These are phyloP conservation scores for Sardinella longiceps DNA, from an alignment of 2,797 vertebrate species.

Conservation along the genomic window DNA sequence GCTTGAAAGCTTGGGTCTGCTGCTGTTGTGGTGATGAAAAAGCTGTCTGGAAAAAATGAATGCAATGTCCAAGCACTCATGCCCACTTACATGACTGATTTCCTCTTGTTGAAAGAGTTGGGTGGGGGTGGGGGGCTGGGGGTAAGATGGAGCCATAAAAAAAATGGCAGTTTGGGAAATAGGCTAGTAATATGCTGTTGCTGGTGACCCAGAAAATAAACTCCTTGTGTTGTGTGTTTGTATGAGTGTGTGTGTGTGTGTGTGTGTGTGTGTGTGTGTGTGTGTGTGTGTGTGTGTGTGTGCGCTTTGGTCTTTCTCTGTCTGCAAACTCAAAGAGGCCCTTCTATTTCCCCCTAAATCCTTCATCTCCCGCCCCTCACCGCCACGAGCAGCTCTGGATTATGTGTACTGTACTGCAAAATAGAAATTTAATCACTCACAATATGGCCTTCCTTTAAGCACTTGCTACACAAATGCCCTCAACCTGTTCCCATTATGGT, in stretches of 20 bases:
- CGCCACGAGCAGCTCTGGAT: not conserved
- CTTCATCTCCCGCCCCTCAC: not conserved
- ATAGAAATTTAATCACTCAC: slow-evolving; percentile 73
- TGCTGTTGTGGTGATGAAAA: not conserved
- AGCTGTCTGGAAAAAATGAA: slow-evolving; percentile 13
- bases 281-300: slow-evolving; percentile 19
- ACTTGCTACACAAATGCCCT: slow-evolving; percentile 55
- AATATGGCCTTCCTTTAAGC: slow-evolving; percentile 41
- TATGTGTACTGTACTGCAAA: slow-evolving; percentile 65
- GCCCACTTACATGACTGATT: not conserved
- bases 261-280: slow-evolving; percentile 10
- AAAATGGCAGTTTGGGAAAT: not conserved
- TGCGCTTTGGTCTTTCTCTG: slow-evolving; percentile 12
- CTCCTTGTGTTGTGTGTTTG: not conserved
- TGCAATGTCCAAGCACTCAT: slow-evolving; percentile 10
- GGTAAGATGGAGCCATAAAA: not conserved
- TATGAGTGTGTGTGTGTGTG: slow-evolving; percentile 16
- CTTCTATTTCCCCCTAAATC: slow-evolving; percentile 24
- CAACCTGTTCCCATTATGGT: slow-evolving; percentile 29
- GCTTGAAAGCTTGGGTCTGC: not conserved
- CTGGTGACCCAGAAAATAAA: not conserved
- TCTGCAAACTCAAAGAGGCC: slow-evolving; percentile 5
- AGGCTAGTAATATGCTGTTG: not conserved
- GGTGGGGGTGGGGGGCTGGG: not conserved
- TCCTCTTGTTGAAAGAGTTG: not conserved